Evolutionary conservation across 2,113 vertebrate genomes (phyloP).

Genomic region (Hyperoodon ampullatus): DNA sequence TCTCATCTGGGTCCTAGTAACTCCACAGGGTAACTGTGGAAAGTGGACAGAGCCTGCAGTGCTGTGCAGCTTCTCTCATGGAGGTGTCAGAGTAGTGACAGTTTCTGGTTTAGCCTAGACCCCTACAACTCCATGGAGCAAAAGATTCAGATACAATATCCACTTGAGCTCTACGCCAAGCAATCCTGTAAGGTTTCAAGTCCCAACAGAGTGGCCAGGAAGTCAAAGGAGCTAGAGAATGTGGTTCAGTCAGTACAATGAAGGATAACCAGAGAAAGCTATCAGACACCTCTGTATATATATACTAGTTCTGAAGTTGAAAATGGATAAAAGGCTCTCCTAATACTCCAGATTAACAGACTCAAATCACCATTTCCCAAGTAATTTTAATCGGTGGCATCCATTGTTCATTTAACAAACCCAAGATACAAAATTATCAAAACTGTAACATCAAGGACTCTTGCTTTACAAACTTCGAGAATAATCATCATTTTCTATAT

Average conservation of each 20-base stretch:
- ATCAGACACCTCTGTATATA: neutral
- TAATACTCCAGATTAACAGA: conserved; percentile 24
- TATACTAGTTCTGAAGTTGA: conserved; percentile 4
- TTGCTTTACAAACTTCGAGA: conserved; percentile 1
- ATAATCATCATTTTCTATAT: conserved; percentile 26
- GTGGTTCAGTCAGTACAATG: conserved; percentile 18
- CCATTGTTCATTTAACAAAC: conserved; percentile 13
- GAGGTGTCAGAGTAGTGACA: neutral
- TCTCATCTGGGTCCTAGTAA: conserved; percentile 17
- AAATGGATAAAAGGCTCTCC: conserved; percentile 11
- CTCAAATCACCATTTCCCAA: conserved; percentile 29
- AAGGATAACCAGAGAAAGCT: conserved; percentile 38
- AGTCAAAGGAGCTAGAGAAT: conserved; percentile 1
- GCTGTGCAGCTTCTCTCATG: neutral
- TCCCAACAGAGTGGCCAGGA: neutral
- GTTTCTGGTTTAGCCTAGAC: neutral
- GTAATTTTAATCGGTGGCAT: neutral
- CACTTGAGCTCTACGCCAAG: conserved; percentile 25
- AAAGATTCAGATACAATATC: neutral
- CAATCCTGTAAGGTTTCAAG: conserved; percentile 22
- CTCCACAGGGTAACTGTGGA: neutral
- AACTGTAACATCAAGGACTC: neutral
- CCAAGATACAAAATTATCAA: conserved; percentile 18
- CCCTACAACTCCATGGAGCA: neutral
- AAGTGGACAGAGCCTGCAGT: neutral